Evolutionary conservation across 2,113 vertebrate genomes (phyloP), one percentile per base, ranked within the genome.

Genomic region (Paralichthys olivaceus): DNA sequence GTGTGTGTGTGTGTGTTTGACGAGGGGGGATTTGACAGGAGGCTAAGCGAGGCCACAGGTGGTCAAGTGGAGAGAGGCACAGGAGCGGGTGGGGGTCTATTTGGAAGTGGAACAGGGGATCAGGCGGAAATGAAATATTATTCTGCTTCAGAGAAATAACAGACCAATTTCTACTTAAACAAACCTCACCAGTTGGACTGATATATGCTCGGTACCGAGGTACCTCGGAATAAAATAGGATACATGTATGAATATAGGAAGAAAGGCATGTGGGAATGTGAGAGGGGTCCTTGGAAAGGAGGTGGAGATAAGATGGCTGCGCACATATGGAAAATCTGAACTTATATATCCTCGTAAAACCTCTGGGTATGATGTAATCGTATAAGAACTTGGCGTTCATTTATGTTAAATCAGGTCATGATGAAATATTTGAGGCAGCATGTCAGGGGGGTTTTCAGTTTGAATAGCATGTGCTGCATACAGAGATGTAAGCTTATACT

Each of bases 41-140:
- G 61, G 79, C 56, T 71, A 84, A 86, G 70, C 28, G 25, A 25
- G 80, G 72, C 82, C 85, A 85, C 85, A 89, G 87, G 86, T 88
- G 87, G 84, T 83, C 69, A 69, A 69, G 61, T 75, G 74, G 70
- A 29, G 67, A 13, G 9, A 70, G 81, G 54, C 12, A 0, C 20
- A 5, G 45, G 49, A 15, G 40, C 12, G 60, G 54, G 67, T 8
- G 9, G 29, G 13, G 3, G 3, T 34, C 26, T 9, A 34, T 67
- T 59, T 66, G 26, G 70, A 58, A 65, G 1, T 55, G 45, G 32
- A 80, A 51, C 0, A 2, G 55, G 4, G 26, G 47, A 53, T 63
- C 0, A 51, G 9, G 20, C 34, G 54, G 51, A 49, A 63, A 65
- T 47, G 7, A 69, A 76, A 73, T 74, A 74, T 60, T 64, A 60